Evolutionary conservation across 2,113 vertebrate species (phyloP), one percentile per base, ranked within the genome.

Genomic region (Echinops telfairi): DNA sequence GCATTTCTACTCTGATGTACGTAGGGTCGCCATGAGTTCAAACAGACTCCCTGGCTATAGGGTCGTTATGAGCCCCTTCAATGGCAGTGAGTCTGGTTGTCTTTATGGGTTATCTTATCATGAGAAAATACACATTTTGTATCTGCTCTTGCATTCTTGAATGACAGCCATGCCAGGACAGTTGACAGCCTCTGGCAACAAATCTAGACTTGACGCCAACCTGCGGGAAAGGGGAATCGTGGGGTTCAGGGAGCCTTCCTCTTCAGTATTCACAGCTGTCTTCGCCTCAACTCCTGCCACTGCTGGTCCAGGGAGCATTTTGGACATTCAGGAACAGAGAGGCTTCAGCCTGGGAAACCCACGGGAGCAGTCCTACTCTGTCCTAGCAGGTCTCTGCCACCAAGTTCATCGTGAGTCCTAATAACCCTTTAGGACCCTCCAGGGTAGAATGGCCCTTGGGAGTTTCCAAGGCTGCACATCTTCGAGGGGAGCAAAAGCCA

Each of bases 191-290:
- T 4, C 5, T 22, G 25, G 10, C 20, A 29, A 15, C 25, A 19
- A n/a, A 16, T 10, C 43, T 27, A 17, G 27, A 1, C 14, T 38
- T 33, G 16, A 78, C 7, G 29, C 1, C 22, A 14, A 31, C 6
- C 0, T 2, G 19, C 15, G 11, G n/a, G 6, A 0, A 2, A 0
- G 2, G 15, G 3, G 5, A 0, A 79, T 19, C 10, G 2, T 23
- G 60, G 25, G 53, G 12, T 31, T 58, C 17, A 6, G 2, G 27
- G 10, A 25, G 58, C 68, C 10, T 33, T 27, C 12, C 16, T 77
- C 40, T 29, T 88, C 43, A 47, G 1, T 23, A 66, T 47, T 57
- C 4, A 33, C 4, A 36, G 22, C 4, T 8, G 2, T 79, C n/a
- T 83, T n/a, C 1, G 25, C 7, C 22, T 17, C 7, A 27, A 73